phyloP scores from a whole-genome alignment of 2,888 invertebrate genomes.

The Melieria omissa region DNA sequence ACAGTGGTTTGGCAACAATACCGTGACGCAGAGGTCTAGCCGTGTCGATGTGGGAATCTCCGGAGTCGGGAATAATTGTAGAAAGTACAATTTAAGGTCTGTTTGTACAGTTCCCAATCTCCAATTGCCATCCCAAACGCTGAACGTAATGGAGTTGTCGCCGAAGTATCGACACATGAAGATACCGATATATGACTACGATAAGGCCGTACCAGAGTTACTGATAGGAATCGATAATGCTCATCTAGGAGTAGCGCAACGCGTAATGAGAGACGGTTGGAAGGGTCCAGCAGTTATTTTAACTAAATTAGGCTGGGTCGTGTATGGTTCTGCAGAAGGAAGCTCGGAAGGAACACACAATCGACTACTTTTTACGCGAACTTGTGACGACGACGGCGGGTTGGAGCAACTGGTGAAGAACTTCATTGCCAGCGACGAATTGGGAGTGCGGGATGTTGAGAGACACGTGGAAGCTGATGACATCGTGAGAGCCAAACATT shows the following conservation, averaged over 20 bases:
- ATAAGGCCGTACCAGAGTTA: conserved; percentile 26
- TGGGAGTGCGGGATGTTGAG: conserved; percentile 5
- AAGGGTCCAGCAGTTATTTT: conserved; percentile 18
- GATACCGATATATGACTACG: conserved; percentile 16
- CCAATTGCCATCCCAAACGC: conserved; percentile 27
- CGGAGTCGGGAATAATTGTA: conserved; percentile 23
- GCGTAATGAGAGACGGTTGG: too few species aligned
- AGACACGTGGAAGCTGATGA: not conserved
- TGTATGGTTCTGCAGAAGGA: conserved; percentile 14
- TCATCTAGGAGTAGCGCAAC: conserved; percentile 22
- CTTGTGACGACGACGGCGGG: not conserved
- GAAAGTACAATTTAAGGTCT: conserved; percentile 29
- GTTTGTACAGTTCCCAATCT: conserved; percentile 36
- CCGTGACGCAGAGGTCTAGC: not conserved
- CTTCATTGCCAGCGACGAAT: conserved; percentile 11
- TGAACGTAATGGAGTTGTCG: conserved; percentile 15
- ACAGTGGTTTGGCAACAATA: conserved; percentile 41
- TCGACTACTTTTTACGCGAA: not conserved
- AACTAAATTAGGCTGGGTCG: conserved; percentile 30
- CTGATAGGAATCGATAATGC: conserved; percentile 36
- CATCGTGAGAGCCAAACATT: not conserved
- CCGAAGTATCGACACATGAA: conserved; percentile 21
- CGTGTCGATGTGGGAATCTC: conserved; percentile 36
- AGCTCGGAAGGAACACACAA: not conserved
- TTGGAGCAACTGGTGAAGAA: conserved; percentile 16